Evolutionary conservation across 2,888 invertebrate species (phyloP), one percentile per base, ranked within the genome.

Genomic region (Ecliptopera silaceata): DNA sequence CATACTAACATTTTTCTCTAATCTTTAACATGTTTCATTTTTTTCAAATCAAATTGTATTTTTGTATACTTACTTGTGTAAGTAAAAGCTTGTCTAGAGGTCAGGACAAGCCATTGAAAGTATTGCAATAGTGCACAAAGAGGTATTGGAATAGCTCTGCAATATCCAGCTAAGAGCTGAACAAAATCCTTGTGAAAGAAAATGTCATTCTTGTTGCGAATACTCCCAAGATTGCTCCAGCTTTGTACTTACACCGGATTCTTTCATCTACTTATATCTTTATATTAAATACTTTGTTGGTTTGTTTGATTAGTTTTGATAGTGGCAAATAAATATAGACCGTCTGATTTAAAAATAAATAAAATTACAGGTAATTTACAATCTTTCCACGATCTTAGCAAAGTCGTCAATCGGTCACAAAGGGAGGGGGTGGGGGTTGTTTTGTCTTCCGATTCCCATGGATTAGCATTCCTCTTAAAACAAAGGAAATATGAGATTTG

Each of bases 181-280:
- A 56, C 59, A 55, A 58, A 63, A 63, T 53, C 56, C 58, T 63
- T 62, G 50, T 53, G 61, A 53, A 61, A 59, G 50, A 60, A 57
- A 61, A 51, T 56, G 50, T 41, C 54, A 57, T 48, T 64, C 52
- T 60, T 56, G 54, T 55, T 58, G 56, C 50, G 52, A 61, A 62
- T 59, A 52, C 52, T 32, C 39, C 12, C 13, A 48, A 61, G 52
- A 61, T 61, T 52, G 58, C 56, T 56, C 13, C 32, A 55, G 56
- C 58, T 62, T 61, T 61, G 56, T 53, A 36, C 13, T 0, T 13
- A 59, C 59, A 55, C 43, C 58, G 56, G 49, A 57, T 55, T 57
- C 17, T 49, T 55, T 47, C 36, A 59, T 57, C 48, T 48, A 49
- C 39, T 41, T 46, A 31, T 18, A 38, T 17, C 13, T 4, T 20